A percentile compares a stretch with the other conserved stretches of the same genome.
These are phyloP conservation scores for Lamellibrachia columna DNA, from an alignment of 2,888 invertebrate genomes.

Conservation along the genomic window DNA sequence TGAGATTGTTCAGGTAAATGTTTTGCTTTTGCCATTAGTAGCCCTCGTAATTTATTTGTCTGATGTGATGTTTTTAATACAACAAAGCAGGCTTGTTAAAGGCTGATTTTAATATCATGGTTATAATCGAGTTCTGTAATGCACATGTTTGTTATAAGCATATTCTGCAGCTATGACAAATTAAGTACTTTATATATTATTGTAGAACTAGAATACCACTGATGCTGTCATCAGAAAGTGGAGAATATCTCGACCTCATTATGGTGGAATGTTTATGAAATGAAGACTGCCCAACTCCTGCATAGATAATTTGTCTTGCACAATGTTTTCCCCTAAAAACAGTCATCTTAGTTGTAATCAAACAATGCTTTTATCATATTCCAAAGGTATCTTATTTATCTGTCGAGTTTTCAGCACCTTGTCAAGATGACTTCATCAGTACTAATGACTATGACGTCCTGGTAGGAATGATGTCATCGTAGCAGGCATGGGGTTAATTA, in stretches of 20 bases:
- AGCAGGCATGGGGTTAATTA: too few species aligned
- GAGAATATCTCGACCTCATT: neutral
- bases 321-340: neutral
- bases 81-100: neutral
- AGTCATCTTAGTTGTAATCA: too few species aligned
- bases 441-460: too few species aligned
- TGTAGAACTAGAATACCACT: neutral
- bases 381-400: too few species aligned
- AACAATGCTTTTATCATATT: too few species aligned
- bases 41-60: neutral
- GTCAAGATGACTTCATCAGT: too few species aligned
- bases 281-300: neutral
- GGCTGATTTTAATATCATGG: neutral
- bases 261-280: neutral
- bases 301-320: neutral
- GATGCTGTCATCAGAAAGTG: neutral
- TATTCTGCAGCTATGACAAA: neutral
- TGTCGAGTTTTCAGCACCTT: too few species aligned
- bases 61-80: neutral
- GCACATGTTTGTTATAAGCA: neutral
- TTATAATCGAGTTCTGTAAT: neutral
- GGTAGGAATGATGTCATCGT: too few species aligned
- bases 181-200: neutral
- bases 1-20: slow-evolving; percentile 50
- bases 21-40: neutral